Conservation (phyloP, 2,888 invertebrate genomes). For the Aporophyla nigra region DNA sequence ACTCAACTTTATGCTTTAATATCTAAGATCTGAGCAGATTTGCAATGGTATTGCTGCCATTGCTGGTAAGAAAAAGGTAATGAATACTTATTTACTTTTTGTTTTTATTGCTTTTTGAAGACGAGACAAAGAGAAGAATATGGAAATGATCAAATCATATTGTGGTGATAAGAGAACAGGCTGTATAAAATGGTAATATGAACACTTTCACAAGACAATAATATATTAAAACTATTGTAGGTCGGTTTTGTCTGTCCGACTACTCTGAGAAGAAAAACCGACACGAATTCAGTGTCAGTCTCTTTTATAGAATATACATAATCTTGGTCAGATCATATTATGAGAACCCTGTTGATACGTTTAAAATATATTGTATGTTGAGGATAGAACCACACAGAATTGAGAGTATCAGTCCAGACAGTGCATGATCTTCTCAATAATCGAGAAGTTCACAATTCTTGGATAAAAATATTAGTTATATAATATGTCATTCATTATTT, state of each 20-base stretch:
- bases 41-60: not conserved
- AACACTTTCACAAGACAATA: too few species aligned
- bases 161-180: not conserved
- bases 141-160: not conserved
- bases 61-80: not conserved
- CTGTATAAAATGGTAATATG: not conserved
- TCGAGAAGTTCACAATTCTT: not conserved
- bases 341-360: too few species aligned
- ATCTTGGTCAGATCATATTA: too few species aligned
- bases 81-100: not conserved
- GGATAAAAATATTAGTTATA: not conserved
- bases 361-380: too few species aligned
- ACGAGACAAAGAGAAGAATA: not conserved
- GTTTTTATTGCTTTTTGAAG: not conserved
- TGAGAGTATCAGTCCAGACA: not conserved
- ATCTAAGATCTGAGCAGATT: slow-evolving; percentile 9
- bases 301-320: too few species aligned
- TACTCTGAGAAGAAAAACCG: too few species aligned
- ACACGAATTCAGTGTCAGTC: too few species aligned
- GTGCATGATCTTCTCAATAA: too few species aligned
- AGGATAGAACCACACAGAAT: not conserved
- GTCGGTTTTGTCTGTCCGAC: too few species aligned
- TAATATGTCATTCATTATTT: not conserved
- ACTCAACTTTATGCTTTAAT: slow-evolving; percentile 31
- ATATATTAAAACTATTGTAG: too few species aligned